Conservation (phyloP, 2,888 invertebrate species). For the Agriopis aurantiaria region DNA sequence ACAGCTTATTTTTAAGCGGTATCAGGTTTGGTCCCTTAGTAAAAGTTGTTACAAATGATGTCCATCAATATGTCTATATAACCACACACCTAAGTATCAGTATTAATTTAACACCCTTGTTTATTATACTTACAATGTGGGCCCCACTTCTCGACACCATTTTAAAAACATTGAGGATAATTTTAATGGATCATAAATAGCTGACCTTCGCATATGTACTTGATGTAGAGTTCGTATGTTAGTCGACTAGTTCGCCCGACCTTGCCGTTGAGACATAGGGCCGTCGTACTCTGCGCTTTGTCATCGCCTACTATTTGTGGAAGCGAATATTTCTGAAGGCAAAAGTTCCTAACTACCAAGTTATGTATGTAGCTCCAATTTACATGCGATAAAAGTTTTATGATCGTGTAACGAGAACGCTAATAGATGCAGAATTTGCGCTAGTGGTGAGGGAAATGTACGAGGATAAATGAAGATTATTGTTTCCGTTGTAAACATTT, state of each 20-base stretch:
- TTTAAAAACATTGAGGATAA: not conserved
- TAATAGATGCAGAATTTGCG: slow-evolving; percentile 20
- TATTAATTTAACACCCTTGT: not conserved
- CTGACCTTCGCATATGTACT: slow-evolving; percentile 18
- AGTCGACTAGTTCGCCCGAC: slow-evolving; percentile 34
- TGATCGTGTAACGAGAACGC: slow-evolving; percentile 25
- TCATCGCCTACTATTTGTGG: slow-evolving; percentile 40
- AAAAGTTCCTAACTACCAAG: slow-evolving; percentile 20
- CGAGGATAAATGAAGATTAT: slow-evolving; percentile 1
- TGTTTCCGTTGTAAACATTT: not conserved
- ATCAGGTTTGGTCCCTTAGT: too few species aligned
- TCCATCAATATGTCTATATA: too few species aligned
- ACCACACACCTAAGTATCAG: too few species aligned
- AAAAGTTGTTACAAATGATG: too few species aligned
- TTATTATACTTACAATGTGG: too few species aligned
- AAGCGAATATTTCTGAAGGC: slow-evolving; percentile 33
- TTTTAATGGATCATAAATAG: slow-evolving; percentile 5
- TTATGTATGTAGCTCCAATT: slow-evolving; percentile 19
- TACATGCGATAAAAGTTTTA: slow-evolving; percentile 32
- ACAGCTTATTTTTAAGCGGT: too few species aligned
- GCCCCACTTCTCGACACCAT: not conserved
- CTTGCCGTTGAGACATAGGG: slow-evolving; percentile 36
- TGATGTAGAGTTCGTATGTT: slow-evolving; percentile 20
- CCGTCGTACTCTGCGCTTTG: slow-evolving; percentile 52
- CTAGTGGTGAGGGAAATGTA: not conserved